Conservation (phyloP, 2,888 invertebrate genomes). For the Latrodectus elegans region DNA sequence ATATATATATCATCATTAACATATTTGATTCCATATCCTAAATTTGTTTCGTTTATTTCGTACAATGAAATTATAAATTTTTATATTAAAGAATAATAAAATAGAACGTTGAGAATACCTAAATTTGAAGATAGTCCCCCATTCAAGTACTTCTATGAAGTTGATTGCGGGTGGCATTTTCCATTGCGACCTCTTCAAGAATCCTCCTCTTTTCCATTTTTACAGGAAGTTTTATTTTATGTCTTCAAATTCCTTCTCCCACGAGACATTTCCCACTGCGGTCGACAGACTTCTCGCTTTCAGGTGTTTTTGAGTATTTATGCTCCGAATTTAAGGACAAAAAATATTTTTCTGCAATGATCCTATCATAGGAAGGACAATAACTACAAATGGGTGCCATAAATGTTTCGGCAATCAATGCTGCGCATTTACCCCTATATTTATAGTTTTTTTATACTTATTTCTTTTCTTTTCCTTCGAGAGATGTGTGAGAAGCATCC, state of each 20-base stretch:
- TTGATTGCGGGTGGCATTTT: not conserved
- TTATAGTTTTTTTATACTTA: not conserved
- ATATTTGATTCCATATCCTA: too few relatives aligned
- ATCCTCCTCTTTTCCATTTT: not conserved
- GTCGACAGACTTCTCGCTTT: conserved; percentile 1
- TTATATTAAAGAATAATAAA: too few relatives aligned
- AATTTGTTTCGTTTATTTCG: too few relatives aligned
- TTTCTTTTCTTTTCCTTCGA: not conserved
- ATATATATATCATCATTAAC: too few relatives aligned
- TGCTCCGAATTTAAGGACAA: not conserved
- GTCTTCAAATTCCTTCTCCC: not conserved
- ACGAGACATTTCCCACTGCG: not conserved
- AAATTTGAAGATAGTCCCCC: not conserved
- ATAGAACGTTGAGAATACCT: too few relatives aligned
- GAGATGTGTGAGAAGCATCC: too few relatives aligned
- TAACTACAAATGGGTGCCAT: not conserved
- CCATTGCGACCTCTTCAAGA: not conserved
- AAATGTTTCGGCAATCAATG: conserved; percentile 29
- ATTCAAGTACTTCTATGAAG: not conserved
- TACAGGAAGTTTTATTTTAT: conserved; percentile 3
- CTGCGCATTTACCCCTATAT: not conserved
- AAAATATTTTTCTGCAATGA: not conserved
- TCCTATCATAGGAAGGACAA: not conserved
- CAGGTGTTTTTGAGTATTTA: conserved; percentile 24
- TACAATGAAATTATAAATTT: too few relatives aligned